Evolutionary conservation across 1,140 invertebrate genomes (phyloP).

Genomic region (Ectropis grisescens): DNA sequence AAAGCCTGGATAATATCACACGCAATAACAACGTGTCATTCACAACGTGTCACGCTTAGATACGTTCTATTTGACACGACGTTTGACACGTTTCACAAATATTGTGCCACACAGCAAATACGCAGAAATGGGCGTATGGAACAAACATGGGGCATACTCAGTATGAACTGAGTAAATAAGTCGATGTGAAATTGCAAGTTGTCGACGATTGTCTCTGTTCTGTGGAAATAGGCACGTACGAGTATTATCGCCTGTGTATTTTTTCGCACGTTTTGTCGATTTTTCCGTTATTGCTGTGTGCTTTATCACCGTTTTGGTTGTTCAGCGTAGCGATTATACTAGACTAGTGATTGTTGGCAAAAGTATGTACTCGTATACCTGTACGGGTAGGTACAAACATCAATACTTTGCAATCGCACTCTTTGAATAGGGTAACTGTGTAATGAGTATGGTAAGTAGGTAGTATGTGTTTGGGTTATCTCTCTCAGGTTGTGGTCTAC

Average conservation of each 20-base stretch:
- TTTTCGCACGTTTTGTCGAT: slow-evolving; percentile 7
- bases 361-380: too few species aligned
- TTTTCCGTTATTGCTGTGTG: slow-evolving; percentile 10
- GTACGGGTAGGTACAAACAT: too few species aligned
- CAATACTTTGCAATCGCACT: too few species aligned
- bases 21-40: slow-evolving; percentile 53
- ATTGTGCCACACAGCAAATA: slow-evolving; percentile 62
- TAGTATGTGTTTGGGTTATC: too few species aligned
- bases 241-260: slow-evolving; percentile 26
- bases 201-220: slow-evolving; percentile 34
- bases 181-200: slow-evolving; percentile 48
- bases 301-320: too few species aligned
- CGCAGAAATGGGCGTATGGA: slow-evolving; percentile 33
- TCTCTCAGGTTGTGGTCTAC: too few species aligned
- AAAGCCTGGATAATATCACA: slow-evolving; percentile 49
- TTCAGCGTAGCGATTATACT: too few species aligned
- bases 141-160: slow-evolving; percentile 32
- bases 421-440: too few species aligned
- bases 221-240: slow-evolving; percentile 32
- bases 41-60: slow-evolving; percentile 53
- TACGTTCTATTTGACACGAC: slow-evolving; percentile 49
- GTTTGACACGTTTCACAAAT: slow-evolving; percentile 63
- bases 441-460: too few species aligned
- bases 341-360: too few species aligned
- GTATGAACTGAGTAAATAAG: slow-evolving; percentile 38